Percentiles rank a stretch among this genome's conserved stretches.
Evolutionary conservation across 2,113 vertebrate genomes (phyloP).

Genomic region (Carollia perspicillata): DNA sequence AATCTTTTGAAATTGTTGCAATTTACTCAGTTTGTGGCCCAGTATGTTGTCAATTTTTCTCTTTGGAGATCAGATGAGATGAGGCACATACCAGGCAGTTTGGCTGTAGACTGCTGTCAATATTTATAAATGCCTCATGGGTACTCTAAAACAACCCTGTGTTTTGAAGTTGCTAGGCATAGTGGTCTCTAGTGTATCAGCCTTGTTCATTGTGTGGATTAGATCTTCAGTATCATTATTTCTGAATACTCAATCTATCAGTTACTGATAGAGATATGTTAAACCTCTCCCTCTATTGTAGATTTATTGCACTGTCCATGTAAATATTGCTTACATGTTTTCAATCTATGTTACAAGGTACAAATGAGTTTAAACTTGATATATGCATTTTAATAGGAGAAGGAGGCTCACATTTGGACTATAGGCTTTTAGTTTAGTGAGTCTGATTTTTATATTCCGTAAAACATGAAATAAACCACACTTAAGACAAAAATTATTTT

Average conservation of each 20-base stretch:
- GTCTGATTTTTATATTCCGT: conserved; percentile 19
- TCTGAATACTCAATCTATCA: background rate
- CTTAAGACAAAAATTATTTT: background rate
- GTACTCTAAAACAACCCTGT: background rate
- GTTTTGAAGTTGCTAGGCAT: background rate
- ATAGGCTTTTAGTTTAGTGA: background rate
- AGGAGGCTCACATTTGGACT: background rate
- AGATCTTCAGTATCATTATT: background rate
- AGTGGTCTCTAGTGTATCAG: background rate
- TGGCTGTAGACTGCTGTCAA: background rate
- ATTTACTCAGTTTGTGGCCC: background rate
- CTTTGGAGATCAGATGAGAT: too few relatives aligned
- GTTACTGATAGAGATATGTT: background rate
- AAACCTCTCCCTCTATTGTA: background rate
- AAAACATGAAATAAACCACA: background rate
- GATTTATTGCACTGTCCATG: background rate
- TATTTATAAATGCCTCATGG: background rate
- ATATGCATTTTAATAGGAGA: background rate
- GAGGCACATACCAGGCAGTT: too few relatives aligned
- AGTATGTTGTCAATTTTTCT: background rate
- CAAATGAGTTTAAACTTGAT: background rate
- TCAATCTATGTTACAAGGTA: background rate
- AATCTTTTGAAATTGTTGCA: background rate
- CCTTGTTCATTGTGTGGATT: background rate
- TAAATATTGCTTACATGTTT: background rate